Percentiles rank a stretch among this genome's conserved stretches.
These are phyloP conservation scores for Myiotriccus ornatus DNA, from an alignment of 2,797 vertebrate genomes.

Conservation along the genomic window DNA sequence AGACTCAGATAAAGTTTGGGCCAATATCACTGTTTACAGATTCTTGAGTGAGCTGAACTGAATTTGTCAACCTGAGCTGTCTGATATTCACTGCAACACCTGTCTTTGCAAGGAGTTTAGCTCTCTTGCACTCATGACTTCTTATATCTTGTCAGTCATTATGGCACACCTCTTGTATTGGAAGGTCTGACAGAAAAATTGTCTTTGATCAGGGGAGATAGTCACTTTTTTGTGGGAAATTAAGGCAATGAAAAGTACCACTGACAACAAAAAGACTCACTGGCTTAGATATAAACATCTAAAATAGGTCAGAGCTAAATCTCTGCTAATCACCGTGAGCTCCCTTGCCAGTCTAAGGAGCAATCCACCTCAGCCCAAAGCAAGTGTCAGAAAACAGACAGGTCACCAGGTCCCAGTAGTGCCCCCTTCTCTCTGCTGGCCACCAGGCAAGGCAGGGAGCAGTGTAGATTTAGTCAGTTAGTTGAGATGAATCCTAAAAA, in stretches of 20 bases:
- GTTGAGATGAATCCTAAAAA: not conserved
- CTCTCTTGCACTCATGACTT: not conserved
- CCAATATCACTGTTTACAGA: constrained; percentile 34
- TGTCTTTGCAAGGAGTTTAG: constrained; percentile 17
- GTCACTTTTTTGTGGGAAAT: not conserved
- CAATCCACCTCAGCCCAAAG: not conserved
- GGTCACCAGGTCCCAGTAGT: not conserved
- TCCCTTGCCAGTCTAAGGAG: not conserved
- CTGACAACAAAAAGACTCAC: not conserved
- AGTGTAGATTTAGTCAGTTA: not conserved
- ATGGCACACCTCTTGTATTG: not conserved
- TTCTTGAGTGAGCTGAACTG: constrained; percentile 36
- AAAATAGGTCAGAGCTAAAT: constrained; percentile 20
- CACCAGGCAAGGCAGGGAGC: not conserved
- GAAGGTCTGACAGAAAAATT: not conserved
- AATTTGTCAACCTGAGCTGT: constrained; percentile 32
- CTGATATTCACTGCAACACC: not conserved
- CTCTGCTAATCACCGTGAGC: not conserved
- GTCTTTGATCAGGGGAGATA: constrained; percentile 9
- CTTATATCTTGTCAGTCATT: constrained; percentile 8
- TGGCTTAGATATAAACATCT: not conserved
- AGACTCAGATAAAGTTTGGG: not conserved
- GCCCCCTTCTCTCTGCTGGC: not conserved
- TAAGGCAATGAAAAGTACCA: not conserved
- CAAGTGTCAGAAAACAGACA: not conserved